Conservation (phyloP, 2,888 invertebrate species). For the Gandaritis pyraliata region DNA sequence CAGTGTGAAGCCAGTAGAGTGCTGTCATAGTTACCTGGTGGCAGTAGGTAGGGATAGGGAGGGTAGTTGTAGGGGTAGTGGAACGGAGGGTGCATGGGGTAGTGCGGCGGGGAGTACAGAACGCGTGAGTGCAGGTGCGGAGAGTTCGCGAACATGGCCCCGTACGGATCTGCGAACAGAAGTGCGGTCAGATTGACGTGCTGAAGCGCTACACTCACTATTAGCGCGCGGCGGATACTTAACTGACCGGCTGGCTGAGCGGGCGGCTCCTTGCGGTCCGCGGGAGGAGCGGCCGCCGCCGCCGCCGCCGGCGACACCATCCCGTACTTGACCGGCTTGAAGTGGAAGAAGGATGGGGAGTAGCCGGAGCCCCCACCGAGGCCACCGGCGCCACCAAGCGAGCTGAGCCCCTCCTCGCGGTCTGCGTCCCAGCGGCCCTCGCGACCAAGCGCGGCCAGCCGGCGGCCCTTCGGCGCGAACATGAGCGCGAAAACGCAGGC, state of each 20-base stretch:
- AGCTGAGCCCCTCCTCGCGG: conserved; percentile 92
- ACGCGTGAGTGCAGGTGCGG: conserved; percentile 78
- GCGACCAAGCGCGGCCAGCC: conserved; percentile 95
- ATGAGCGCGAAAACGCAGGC: conserved; percentile 94
- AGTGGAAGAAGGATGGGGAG: conserved; percentile 96
- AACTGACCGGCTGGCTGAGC: conserved; percentile 84
- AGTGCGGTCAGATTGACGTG: conserved; percentile 64
- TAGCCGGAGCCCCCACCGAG: conserved; percentile 87
- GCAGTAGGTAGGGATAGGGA: conserved; percentile 77
- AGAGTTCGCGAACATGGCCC: conserved; percentile 75
- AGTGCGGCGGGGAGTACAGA: conserved; percentile 79
- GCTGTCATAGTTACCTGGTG: conserved; percentile 73
- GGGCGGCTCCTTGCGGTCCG: conserved; percentile 81
- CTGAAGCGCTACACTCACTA: conserved; percentile 78
- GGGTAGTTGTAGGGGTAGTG: conserved; percentile 81
- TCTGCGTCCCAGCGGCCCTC: conserved; percentile 93
- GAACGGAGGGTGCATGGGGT: conserved; percentile 78
- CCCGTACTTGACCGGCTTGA: conserved; percentile 93
- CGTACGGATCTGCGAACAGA: conserved; percentile 80
- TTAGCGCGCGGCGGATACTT: conserved; percentile 81
- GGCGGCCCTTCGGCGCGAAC: conserved; percentile 97
- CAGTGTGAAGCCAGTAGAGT: conserved; percentile 42
- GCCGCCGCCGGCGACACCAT: conserved; percentile 83
- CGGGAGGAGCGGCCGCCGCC: conserved; percentile 73
- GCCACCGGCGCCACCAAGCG: conserved; percentile 88